phyloP scores from a whole-genome alignment of 1,140 invertebrate species.

The Notospermus geniculatus region DNA sequence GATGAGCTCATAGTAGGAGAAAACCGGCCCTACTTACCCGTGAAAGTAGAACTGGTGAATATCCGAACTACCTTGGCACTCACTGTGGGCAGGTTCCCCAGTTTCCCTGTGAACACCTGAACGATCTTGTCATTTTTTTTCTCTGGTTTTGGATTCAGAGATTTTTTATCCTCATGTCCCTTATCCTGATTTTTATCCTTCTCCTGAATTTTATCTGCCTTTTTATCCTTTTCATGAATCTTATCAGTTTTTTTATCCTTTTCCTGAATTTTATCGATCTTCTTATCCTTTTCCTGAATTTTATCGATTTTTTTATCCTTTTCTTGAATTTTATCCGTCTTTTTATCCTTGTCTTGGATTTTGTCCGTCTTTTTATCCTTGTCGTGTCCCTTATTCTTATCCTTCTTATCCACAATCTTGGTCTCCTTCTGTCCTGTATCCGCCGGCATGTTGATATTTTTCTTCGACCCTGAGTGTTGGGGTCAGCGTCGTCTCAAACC shows the following conservation, averaged over 20 bases:
- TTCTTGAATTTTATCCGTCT: slow-evolving; percentile 5
- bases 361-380: slow-evolving; percentile 13
- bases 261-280: no score
- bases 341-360: background rate
- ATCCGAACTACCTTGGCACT: slow-evolving; percentile 98
- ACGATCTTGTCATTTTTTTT: slow-evolving; percentile 17
- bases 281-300: slow-evolving; percentile 13
- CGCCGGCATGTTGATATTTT: no score
- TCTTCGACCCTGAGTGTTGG: no score
- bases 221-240: background rate
- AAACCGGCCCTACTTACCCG: slow-evolving; percentile 66
- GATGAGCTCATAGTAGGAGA: background rate
- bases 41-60: slow-evolving; percentile 98
- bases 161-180: slow-evolving; percentile 10
- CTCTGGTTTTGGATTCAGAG: background rate
- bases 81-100: slow-evolving; percentile 86
- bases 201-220: slow-evolving; percentile 10
- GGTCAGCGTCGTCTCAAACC: no score
- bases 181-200: slow-evolving; percentile 3
- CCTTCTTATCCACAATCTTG: slow-evolving; percentile 9
- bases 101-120: slow-evolving; percentile 76
- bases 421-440: slow-evolving; percentile 2
- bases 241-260: slow-evolving; percentile 13
- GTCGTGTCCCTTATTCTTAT: slow-evolving; percentile 11
- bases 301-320: slow-evolving; percentile 18